phyloP scores from a whole-genome alignment of 2,888 invertebrate genomes.

The Lasioglossum leucozonium region DNA sequence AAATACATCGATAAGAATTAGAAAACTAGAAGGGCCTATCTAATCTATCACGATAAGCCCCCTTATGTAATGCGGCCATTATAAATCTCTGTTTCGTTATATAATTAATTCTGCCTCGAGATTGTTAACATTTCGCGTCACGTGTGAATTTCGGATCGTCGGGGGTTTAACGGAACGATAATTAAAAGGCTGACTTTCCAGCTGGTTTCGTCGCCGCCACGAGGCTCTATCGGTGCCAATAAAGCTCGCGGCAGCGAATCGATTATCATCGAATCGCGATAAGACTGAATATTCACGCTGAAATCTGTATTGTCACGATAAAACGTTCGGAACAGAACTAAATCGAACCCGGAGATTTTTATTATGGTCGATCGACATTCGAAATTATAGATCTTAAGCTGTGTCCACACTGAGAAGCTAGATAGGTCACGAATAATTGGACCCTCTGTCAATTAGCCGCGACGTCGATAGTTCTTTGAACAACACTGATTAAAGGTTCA shows the following conservation, averaged over 20 bases:
- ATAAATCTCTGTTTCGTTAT: background rate
- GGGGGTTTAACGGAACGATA: background rate
- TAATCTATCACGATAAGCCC: constrained; percentile 28
- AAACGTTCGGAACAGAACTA: background rate
- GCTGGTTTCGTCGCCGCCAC: background rate
- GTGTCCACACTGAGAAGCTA: no score
- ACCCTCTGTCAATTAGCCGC: background rate
- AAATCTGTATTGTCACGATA: background rate
- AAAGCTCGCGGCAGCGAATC: background rate
- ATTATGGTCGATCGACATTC: background rate
- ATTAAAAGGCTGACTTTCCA: background rate
- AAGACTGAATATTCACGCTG: background rate
- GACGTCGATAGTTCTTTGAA: background rate
- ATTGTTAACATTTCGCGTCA: background rate
- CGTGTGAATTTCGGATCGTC: background rate
- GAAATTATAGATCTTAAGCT: background rate
- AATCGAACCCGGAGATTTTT: background rate
- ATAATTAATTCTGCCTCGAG: background rate
- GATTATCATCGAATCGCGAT: background rate
- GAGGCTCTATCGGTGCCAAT: background rate
- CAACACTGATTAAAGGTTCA: constrained; percentile 45
- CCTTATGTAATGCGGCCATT: background rate
- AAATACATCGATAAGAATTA: constrained; percentile 38
- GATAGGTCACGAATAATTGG: constrained; percentile 1
- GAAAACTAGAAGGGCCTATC: constrained; percentile 13